Base-by-base conservation (phyloP, 2,113 vertebrate genomes). In the Alexandromys fortis region DNA sequence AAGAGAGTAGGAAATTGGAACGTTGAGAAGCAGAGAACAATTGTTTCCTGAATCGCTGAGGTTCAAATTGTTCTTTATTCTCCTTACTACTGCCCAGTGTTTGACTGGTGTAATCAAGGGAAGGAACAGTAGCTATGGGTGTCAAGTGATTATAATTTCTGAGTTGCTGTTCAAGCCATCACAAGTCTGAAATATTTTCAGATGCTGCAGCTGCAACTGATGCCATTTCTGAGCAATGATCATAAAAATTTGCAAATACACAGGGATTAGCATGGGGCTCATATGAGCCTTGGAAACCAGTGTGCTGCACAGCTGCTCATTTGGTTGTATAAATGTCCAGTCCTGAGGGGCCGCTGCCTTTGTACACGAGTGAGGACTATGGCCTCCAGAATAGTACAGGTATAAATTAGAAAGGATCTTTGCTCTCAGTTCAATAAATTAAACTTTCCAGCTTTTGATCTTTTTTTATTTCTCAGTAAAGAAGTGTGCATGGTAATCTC, bases 111-210 rank as follows among this genome's bases (percentile, higher is more conserved):
- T 5, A 93, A 97, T 96, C 92, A 97, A 83, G 86, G 92, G 88
- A 95, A 87, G 81, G 45, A 95, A 95, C 77, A 2, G 72, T 0
- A 4, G 12, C 93, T 85, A 93, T 90, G 61, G 72, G 91, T 97
- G 86, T 94, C 81, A 97, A 79, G 97, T 92, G 68, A 92, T 97
- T 94, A 75, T 91, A 21, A 97, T 93, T 97, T 98, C 94, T 97
- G 38, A 96, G 96, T 89, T 96, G 86, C 76, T 96, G 28, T 70
- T 97, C 96, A 81, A 98, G 68, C 12, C 79, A 78, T 94, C 94
- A 38, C 88, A 94, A 94, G 26, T 78, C 83, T 98, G 89, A 98
- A 98, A 97, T 77, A 75, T 63, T 97, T 98, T 96, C 96, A 96
- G 94, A 97, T 96, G 75, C 77, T 47, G 33, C 90, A 97, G 82